A percentile compares a stretch with the other conserved stretches of the same genome.
Conservation (phyloP, 2,113 vertebrate species). For the Todiramphus chloris region DNA sequence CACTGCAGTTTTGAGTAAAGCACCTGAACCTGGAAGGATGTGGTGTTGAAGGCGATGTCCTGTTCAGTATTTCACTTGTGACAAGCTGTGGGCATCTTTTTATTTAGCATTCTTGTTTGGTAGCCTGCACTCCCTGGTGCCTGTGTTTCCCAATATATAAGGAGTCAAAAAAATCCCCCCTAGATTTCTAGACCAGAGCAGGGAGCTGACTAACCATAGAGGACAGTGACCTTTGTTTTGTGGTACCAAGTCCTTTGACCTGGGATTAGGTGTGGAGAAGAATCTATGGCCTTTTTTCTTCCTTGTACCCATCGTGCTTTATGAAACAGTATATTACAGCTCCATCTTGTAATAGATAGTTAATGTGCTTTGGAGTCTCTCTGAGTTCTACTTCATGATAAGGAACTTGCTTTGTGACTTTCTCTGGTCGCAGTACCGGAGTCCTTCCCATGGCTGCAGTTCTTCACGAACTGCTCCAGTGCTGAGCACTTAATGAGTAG, state of each 20-base stretch:
- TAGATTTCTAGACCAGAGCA: not conserved
- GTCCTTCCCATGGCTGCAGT: not conserved
- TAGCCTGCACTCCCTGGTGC: not conserved
- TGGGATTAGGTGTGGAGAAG: not conserved
- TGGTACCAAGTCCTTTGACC: not conserved
- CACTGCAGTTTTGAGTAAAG: not conserved
- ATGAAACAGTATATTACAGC: not conserved
- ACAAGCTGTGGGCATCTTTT: not conserved
- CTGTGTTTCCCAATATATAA: not conserved
- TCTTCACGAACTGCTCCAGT: too few relatives aligned
- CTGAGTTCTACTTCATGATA: not conserved
- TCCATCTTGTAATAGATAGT: not conserved
- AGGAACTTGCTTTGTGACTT: not conserved
- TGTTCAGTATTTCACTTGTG: not conserved
- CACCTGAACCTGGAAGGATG: not conserved
- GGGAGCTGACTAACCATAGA: not conserved
- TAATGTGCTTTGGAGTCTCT: not conserved
- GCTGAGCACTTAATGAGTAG: not conserved
- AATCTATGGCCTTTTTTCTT: not conserved
- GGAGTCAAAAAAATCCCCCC: not conserved
- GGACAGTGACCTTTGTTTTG: not conserved
- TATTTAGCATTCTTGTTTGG: not conserved
- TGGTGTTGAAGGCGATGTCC: not conserved
- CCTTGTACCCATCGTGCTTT: rapidly evolving
- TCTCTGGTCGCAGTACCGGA: not conserved